These are phyloP conservation scores for Lycopodina hypogea DNA, from an alignment of 37 sponge, comb jelly and placozoan species.

Conservation along the genomic window DNA sequence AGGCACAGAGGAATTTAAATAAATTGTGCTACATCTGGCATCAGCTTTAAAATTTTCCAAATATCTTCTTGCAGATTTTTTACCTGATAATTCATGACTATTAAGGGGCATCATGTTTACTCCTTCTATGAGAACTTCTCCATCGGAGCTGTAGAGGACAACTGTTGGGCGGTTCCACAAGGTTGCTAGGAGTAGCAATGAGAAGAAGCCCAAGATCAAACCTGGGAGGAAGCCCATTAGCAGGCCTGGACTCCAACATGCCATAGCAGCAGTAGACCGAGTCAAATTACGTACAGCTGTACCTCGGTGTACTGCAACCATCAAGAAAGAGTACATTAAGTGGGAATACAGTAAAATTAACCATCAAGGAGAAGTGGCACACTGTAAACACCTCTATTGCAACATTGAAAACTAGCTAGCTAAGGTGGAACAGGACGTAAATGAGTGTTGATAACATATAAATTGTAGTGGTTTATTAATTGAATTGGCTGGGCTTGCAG, in stretches of 20 bases:
- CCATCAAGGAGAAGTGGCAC: too few relatives aligned
- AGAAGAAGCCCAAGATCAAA: conserved; percentile 17
- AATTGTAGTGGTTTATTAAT: too few relatives aligned
- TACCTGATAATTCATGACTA: background rate
- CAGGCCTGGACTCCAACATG: background rate
- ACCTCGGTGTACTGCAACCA: too few relatives aligned
- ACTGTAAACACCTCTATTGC: too few relatives aligned
- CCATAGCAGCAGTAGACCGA: too few relatives aligned
- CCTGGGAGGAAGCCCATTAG: conserved; percentile 25
- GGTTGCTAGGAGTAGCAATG: conserved; percentile 20
- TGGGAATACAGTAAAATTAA: too few relatives aligned
- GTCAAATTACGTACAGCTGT: too few relatives aligned
- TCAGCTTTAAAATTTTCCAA: background rate
- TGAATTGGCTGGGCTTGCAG: too few relatives aligned
- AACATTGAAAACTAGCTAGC: too few relatives aligned
- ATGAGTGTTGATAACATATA: too few relatives aligned
- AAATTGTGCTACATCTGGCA: background rate
- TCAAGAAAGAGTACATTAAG: too few relatives aligned
- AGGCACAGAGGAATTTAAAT: background rate
- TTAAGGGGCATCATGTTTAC: background rate
- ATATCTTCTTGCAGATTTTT: background rate
- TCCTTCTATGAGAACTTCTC: background rate
- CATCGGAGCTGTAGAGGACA: background rate
- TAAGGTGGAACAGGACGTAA: too few relatives aligned
- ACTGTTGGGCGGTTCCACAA: conserved; percentile 1